These are phyloP conservation scores for Spheniscus humboldti DNA, from an alignment of 2,797 vertebrate genomes.

Conservation along the genomic window DNA sequence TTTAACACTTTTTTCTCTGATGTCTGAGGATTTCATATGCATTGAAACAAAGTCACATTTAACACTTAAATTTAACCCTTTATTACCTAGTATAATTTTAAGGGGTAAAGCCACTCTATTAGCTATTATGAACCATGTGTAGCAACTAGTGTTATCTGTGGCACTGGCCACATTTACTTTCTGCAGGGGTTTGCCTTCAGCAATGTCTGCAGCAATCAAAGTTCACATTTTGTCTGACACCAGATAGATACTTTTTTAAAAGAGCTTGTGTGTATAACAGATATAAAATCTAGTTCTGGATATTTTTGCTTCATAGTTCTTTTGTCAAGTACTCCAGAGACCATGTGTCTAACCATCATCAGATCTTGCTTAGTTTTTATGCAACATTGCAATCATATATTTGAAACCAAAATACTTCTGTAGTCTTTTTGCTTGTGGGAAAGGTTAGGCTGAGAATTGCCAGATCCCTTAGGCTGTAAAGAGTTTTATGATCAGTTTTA, in stretches of 20 bases:
- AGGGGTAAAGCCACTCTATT: background rate
- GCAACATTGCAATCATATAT: background rate
- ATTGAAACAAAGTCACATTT: background rate
- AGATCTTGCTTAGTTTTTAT: background rate
- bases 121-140: background rate
- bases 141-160: background rate
- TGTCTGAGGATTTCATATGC: background rate
- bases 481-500: slow-evolving; percentile 39
- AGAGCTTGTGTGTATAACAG: background rate
- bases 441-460: slow-evolving; percentile 33
- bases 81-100: background rate
- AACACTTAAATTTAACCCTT: background rate
- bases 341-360: background rate
- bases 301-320: background rate
- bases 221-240: background rate
- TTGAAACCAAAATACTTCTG: slow-evolving; percentile 23
- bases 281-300: background rate
- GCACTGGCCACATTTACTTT: background rate
- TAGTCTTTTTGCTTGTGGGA: slow-evolving; percentile 12
- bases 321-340: background rate
- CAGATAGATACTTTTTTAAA: background rate
- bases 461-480: slow-evolving; percentile 34
- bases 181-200: background rate
- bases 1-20: background rate
- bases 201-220: background rate